These are phyloP conservation scores for Leucozona laternaria DNA, from an alignment of 2,888 invertebrate species.

Conservation along the genomic window DNA sequence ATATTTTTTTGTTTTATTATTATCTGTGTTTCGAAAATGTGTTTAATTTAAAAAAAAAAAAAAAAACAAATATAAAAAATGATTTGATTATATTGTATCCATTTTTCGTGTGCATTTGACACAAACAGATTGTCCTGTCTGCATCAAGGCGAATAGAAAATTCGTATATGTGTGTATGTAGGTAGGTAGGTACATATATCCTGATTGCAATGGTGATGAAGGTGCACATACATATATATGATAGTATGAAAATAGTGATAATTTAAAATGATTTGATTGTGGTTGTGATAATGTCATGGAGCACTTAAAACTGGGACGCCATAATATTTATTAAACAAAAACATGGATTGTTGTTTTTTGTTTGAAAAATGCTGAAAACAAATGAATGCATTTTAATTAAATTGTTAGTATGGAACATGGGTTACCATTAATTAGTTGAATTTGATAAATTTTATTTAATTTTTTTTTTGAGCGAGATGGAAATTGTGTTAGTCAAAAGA, in stretches of 20 bases:
- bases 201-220: background rate
- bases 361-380: conserved; percentile 6
- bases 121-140: conserved; percentile 39
- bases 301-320: conserved; percentile 25
- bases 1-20: conserved; percentile 17
- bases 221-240: no score
- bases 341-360: background rate
- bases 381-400: conserved; percentile 62
- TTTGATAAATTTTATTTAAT: conserved; percentile 44
- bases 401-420: conserved; percentile 52
- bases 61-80: conserved; percentile 24
- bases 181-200: background rate
- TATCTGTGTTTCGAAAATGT: conserved; percentile 18
- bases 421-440: conserved; percentile 56
- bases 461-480: conserved; percentile 8
- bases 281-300: conserved; percentile 57
- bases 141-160: background rate
- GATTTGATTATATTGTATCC: conserved; percentile 65
- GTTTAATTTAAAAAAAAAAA: conserved; percentile 27
- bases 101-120: conserved; percentile 46
- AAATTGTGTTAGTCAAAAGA: conserved; percentile 11
- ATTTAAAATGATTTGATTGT: conserved; percentile 66
- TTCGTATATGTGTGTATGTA: background rate
- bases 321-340: conserved; percentile 30
- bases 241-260: conserved; percentile 2